Conservation (phyloP, 1,140 invertebrate species). For the Mizuhopecten yessoensis region DNA sequence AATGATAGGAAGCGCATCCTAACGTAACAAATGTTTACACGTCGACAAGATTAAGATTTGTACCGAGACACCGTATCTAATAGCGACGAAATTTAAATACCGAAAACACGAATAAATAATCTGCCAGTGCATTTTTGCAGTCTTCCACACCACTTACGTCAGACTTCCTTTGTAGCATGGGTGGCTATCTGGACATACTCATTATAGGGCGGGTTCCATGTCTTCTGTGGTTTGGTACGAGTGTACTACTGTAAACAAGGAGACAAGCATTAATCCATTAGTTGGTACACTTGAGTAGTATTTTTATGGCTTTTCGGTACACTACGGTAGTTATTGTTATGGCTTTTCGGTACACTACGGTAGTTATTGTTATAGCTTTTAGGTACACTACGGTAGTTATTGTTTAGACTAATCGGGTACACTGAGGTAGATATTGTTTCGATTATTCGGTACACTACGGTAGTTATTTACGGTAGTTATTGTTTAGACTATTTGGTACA, state of each 20-base stretch:
- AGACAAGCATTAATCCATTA: neutral
- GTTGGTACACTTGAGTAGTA: too few species aligned
- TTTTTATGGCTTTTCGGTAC: too few species aligned
- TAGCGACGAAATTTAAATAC: neutral
- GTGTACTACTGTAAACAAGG: neutral
- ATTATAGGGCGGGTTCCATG: too few species aligned
- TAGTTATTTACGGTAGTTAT: neutral
- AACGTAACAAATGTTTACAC: neutral
- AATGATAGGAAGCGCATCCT: slow-evolving; percentile 56
- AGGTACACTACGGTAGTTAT: neutral
- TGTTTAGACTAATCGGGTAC: neutral
- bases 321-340: neutral
- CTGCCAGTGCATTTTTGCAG: neutral
- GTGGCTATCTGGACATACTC: neutral
- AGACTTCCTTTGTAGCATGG: neutral
- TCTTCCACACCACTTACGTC: neutral
- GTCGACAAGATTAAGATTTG: neutral
- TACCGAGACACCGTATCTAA: neutral
- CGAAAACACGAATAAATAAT: too few species aligned
- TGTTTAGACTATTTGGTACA: neutral
- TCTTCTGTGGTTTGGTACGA: neutral
- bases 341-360: neutral
- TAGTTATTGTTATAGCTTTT: neutral
- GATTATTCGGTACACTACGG: neutral
- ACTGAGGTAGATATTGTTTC: neutral